phyloP scores from a whole-genome alignment of 2,888 invertebrate genomes.

The Cecidostiba fungosa region DNA sequence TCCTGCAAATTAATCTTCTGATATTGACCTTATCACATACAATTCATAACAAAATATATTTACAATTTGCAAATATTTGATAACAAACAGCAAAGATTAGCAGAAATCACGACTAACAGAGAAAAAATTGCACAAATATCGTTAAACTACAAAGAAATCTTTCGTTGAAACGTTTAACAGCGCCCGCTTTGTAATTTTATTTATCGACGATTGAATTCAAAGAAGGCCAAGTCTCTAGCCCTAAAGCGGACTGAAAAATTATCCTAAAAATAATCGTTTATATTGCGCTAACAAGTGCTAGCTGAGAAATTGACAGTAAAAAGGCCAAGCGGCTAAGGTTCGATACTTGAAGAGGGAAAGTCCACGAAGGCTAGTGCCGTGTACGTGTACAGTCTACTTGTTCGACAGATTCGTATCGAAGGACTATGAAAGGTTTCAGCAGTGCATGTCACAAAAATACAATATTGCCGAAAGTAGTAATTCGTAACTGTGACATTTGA shows the following conservation, averaged over 20 bases:
- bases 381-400: slow-evolving; percentile 34
- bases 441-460: slow-evolving; percentile 25
- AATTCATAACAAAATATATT: background rate
- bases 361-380: slow-evolving; percentile 29
- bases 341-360: slow-evolving; percentile 47
- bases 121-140: slow-evolving; percentile 14
- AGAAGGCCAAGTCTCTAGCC: slow-evolving; percentile 44
- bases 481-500: background rate
- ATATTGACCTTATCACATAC: background rate
- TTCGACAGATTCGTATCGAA: slow-evolving; percentile 35
- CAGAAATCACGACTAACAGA: background rate
- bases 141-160: background rate
- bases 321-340: slow-evolving; percentile 57
- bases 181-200: background rate
- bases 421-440: slow-evolving; percentile 23
- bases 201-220: slow-evolving; percentile 58
- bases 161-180: background rate
- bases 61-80: background rate
- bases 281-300: slow-evolving; percentile 53
- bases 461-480: background rate
- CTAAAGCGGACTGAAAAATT: slow-evolving; percentile 41
- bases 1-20: background rate
- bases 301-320: slow-evolving; percentile 60
- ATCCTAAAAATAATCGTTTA: slow-evolving; percentile 49
- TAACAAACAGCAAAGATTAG: background rate